These are phyloP conservation scores for Myocastor coypus DNA, from an alignment of 2,113 vertebrate species.

Conservation along the genomic window DNA sequence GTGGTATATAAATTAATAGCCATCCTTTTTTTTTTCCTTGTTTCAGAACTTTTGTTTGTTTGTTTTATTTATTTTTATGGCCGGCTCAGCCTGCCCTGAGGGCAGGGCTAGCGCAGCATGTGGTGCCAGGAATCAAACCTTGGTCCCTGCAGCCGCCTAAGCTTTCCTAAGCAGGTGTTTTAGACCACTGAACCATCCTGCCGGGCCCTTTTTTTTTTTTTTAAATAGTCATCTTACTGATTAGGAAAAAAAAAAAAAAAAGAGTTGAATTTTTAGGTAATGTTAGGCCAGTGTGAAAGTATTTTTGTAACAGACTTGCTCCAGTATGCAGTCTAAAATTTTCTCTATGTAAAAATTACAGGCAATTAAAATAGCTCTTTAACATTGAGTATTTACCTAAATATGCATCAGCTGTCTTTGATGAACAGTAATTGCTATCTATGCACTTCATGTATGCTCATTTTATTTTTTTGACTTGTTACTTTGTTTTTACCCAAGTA, in stretches of 20 bases:
- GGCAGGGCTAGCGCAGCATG: too few species aligned
- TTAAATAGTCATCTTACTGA: neutral
- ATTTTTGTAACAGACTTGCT: neutral
- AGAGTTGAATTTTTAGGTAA: constrained; percentile 31
- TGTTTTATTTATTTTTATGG: too few species aligned
- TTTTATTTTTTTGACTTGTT: neutral
- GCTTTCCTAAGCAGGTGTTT: too few species aligned
- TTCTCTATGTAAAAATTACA: constrained; percentile 45
- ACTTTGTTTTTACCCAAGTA: constrained; percentile 9
- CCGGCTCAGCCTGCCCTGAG: too few species aligned
- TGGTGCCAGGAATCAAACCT: too few species aligned
- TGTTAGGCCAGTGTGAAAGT: neutral
- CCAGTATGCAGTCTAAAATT: neutral
- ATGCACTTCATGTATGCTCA: neutral
- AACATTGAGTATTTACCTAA: neutral
- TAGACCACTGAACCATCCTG: too few species aligned
- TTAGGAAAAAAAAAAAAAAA: too few species aligned
- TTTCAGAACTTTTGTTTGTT: too few species aligned
- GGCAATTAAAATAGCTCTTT: neutral
- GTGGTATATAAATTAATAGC: neutral
- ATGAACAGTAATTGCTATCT: constrained; percentile 20
- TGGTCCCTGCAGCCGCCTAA: too few species aligned
- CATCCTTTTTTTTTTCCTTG: too few species aligned
- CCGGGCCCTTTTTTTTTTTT: too few species aligned
- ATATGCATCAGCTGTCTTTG: neutral